Evolutionary conservation across 1,140 invertebrate genomes (phyloP).

Genomic region (Oscheius sp.): DNA sequence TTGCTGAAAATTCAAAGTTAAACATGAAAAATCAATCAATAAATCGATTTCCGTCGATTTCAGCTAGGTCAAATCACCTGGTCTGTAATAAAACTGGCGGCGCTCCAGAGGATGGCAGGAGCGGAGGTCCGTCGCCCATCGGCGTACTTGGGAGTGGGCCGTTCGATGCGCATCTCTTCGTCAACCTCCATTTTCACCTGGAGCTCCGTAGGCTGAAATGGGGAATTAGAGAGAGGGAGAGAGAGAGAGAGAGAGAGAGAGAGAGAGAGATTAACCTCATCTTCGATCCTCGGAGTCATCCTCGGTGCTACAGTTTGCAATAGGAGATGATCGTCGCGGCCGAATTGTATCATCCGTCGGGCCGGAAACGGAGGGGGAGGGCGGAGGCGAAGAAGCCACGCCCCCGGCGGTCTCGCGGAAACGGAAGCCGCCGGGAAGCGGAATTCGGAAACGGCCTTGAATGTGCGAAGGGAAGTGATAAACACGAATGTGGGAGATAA

Average conservation of each 20-base stretch:
- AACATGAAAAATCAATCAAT: too few relatives aligned
- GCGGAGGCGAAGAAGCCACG: too few relatives aligned
- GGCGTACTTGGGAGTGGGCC: conserved; percentile 28
- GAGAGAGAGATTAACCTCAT: neutral
- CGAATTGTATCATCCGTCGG: conserved; percentile 3
- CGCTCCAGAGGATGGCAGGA: conserved; percentile 29
- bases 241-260: neutral
- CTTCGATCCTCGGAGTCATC: neutral
- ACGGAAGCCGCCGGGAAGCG: too few relatives aligned
- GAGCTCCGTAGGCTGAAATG: conserved; percentile 16
- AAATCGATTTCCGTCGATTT: too few relatives aligned
- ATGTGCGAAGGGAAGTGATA: too few relatives aligned
- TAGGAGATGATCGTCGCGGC: neutral
- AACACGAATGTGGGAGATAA: too few relatives aligned
- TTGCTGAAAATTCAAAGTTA: neutral
- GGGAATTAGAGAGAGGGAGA: neutral
- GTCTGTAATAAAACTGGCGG: conserved; percentile 11
- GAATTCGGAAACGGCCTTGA: too few relatives aligned
- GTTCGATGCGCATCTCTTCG: conserved; percentile 21
- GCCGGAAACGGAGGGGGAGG: too few relatives aligned
- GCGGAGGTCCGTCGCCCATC: conserved; percentile 31
- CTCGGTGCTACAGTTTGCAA: conserved; percentile 1
- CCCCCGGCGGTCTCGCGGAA: neutral
- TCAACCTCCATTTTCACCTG: conserved; percentile 23
- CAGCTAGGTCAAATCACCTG: neutral